phyloP scores from a whole-genome alignment of 2,888 invertebrate species.

The Archaeoteleia sp. region DNA sequence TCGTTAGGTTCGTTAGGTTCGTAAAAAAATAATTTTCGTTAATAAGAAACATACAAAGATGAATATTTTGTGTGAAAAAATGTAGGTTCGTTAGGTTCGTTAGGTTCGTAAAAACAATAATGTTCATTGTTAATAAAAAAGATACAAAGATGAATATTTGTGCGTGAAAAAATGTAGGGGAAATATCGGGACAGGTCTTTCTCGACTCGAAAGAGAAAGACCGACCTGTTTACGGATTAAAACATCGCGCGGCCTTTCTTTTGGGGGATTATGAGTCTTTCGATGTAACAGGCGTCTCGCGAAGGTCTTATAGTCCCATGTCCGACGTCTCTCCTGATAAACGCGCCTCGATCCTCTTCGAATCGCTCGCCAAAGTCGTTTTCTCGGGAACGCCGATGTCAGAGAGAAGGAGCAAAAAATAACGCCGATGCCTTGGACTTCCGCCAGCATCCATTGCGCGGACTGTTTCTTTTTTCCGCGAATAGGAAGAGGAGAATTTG shows the following conservation, averaged over 20 bases:
- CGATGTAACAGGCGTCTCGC: constrained; percentile 54
- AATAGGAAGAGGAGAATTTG: constrained; percentile 19
- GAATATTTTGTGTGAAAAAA: no score
- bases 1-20: no score
- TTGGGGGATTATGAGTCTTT: constrained; percentile 61
- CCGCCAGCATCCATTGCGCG: constrained; percentile 20
- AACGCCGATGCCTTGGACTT: constrained; percentile 34
- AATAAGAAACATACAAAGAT: no score
- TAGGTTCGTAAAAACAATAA: no score
- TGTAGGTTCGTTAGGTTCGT: no score
- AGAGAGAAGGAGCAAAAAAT: constrained; percentile 33
- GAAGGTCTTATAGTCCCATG: constrained; percentile 33
- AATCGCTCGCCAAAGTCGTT: constrained; percentile 47
- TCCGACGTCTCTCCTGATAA: constrained; percentile 54
- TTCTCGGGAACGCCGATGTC: constrained; percentile 26
- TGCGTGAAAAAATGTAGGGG: neutral
- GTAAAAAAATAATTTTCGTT: no score
- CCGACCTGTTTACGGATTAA: constrained; percentile 69
- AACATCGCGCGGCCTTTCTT: constrained; percentile 61
- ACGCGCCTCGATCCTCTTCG: constrained; percentile 51
- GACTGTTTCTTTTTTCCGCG: constrained; percentile 6
- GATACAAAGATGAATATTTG: no score
- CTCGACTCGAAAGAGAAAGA: neutral
- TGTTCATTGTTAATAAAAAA: no score
- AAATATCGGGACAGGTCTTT: neutral